phyloP scores from a whole-genome alignment of 2,888 invertebrate species.

The Apodemia hepburni region DNA sequence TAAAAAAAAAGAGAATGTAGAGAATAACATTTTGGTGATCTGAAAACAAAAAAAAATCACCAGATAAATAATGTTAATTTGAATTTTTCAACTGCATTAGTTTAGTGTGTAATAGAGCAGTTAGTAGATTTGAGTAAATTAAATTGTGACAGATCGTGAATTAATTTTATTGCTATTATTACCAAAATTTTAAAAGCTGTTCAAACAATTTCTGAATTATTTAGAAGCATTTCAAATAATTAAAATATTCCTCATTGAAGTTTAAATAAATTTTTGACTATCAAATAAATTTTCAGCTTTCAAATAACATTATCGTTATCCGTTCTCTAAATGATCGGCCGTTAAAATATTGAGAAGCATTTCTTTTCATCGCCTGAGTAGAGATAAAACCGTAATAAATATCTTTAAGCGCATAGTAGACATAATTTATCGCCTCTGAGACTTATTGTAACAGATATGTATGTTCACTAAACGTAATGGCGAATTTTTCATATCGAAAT shows the following conservation, averaged over 20 bases:
- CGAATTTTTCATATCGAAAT: constrained; percentile 33
- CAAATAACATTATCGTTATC: constrained; percentile 6
- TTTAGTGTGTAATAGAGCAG: too few relatives aligned
- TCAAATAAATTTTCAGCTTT: neutral
- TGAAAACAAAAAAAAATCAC: too few relatives aligned
- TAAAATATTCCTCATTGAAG: neutral
- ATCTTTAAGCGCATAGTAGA: constrained; percentile 34
- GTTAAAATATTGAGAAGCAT: constrained; percentile 16
- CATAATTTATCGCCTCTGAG: constrained; percentile 49
- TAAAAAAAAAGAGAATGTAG: too few relatives aligned
- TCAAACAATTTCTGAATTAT: neutral
- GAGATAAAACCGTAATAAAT: constrained; percentile 32
- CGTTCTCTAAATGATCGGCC: constrained; percentile 9
- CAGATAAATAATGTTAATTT: too few relatives aligned
- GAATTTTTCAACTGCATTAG: too few relatives aligned
- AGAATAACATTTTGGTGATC: too few relatives aligned
- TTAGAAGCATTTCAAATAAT: neutral
- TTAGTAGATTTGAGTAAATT: too few relatives aligned
- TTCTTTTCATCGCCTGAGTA: constrained; percentile 20
- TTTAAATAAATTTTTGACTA: neutral
- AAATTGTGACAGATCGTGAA: neutral
- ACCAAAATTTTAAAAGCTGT: neutral
- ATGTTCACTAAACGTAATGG: constrained; percentile 42
- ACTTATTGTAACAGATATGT: constrained; percentile 74
- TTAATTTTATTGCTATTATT: neutral